Evolutionary conservation across 53 echinoderm and acorn worm species (phyloP), one percentile per base, ranked within the genome.

Genomic region (Stichopus horrens): DNA sequence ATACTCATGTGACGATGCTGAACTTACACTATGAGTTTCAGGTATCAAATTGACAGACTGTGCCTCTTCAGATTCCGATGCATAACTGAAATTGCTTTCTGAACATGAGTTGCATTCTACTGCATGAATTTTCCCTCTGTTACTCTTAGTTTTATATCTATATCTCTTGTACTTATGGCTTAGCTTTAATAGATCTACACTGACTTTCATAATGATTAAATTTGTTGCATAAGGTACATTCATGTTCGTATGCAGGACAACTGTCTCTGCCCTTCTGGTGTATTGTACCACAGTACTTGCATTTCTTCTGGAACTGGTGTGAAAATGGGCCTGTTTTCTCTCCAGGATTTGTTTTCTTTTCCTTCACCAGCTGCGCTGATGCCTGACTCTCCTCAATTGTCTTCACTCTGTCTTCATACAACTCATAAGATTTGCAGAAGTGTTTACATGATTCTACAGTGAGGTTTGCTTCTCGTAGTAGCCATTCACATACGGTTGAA

Each of bases 211-310:
- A 94, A 68, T 94, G 92, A 57, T 88, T 88, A 19, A 59, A 60
- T 59, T 85, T 90, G 54, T 57, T 9, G 23, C 83, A 83, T 19
- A 7, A 7, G 20, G 58, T 23, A 55, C 83, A 60, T 60, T 60
- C 65, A 63, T 83, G 83, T 83, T 57, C 83, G 22, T 19, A 94
- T 76, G 91, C 90, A 57, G 92, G 92, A 74, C 94, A 94, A 23
- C 56, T 56, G 52, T 92, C 85, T 78, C 91, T 91, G 10, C 16
- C 53, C 21, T 22, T 20, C 66, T 60, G 89, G 68, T 91, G 93
- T 53, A 71, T 76, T 52, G 59, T 23, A 4, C 93, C 89, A 91
- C 93, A 93, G 14, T 79, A 93, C 20, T 90, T 86, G 66, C 86
- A 90, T 14, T 59, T 54, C 16, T 80, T 53, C 79, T 77, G 53